Evolutionary conservation across 1,140 invertebrate genomes (phyloP), one percentile per base, ranked within the genome.

Genomic region (Chironomus tepperi): DNA sequence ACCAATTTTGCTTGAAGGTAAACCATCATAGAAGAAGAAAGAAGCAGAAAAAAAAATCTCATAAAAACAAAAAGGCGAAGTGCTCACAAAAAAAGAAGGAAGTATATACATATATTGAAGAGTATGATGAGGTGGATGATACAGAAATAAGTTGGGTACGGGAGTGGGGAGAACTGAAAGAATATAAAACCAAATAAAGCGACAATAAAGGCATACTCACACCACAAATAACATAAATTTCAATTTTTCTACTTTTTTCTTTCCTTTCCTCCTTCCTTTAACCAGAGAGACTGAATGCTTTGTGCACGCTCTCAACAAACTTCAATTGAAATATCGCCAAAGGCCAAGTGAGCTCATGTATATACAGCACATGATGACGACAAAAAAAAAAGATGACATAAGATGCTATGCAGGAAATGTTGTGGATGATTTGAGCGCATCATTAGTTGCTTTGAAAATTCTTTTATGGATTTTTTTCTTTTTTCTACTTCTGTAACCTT

Each of bases 1-100:
- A 70, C 65, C 65, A 70, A 70, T 70, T 70, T 70, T 21, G 65
- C 65, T 70, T 70, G 65, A 70, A 70, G 65, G 16, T 19, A 70
- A 67, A 18, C 65, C 65, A 70, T 70, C 16, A 70, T 7, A 70
- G 19, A 19, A 70, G 6, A 15, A 57, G n/a, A 15, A 57, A 57
- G 10, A 15, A 57, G 47, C 8, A 34, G 47, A 34, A 57, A 18
- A 18, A 70, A 16, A 70, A 70, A 70, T 70, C 65, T 70, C 65
- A 70, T 70, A 70, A 70, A 70, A 70, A 19, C 16, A 70, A 70
- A 70, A 70, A 70, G 19, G 10, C 19, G 47, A 57, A 57, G 47
- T 57, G 12, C 47, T 12, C 47, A 57, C 47, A 15, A 57, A 15
- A 57, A n/a, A n/a, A 12, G 43, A 12, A 57, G 12, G 47, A 57